Evolutionary conservation across 2,113 vertebrate species (phyloP).

Genomic region (Prinia subflava): DNA sequence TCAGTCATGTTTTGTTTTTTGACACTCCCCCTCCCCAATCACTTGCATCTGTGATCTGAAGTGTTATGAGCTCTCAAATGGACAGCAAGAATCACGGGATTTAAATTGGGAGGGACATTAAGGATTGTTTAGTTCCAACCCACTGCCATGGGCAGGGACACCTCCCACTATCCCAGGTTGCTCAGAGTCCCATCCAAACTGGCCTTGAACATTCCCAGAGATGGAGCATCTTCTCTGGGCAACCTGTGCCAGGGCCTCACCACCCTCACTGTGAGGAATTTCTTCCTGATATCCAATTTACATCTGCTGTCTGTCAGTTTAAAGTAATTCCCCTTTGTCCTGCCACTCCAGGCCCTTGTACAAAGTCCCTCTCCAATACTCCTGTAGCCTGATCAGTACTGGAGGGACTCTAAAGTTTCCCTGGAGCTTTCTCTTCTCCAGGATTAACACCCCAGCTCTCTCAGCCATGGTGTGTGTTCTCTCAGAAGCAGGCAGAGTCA

Average conservation of each 20-base stretch:
- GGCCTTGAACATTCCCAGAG: neutral
- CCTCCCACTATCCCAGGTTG: neutral
- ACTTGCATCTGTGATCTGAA: neutral
- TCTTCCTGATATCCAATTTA: neutral
- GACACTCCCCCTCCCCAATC: neutral
- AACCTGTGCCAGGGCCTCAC: neutral
- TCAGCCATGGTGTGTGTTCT: neutral
- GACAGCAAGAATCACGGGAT: neutral
- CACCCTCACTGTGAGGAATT: neutral
- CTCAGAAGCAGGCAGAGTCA: neutral
- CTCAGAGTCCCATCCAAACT: neutral
- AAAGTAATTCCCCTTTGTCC: neutral
- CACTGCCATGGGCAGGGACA: no score
- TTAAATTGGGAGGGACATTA: neutral
- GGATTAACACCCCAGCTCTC: neutral
- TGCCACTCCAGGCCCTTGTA: neutral
- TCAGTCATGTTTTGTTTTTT: neutral
- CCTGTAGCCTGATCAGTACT: neutral
- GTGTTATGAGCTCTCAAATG: neutral
- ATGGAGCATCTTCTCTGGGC: neutral
- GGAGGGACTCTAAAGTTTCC: neutral
- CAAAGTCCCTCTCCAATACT: neutral
- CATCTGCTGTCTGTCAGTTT: neutral
- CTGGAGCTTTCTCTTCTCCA: neutral
- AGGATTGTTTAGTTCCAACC: neutral